These are phyloP conservation scores for Epinephelus cyanopodus DNA, from an alignment of 2,113 vertebrate species.

Conservation along the genomic window DNA sequence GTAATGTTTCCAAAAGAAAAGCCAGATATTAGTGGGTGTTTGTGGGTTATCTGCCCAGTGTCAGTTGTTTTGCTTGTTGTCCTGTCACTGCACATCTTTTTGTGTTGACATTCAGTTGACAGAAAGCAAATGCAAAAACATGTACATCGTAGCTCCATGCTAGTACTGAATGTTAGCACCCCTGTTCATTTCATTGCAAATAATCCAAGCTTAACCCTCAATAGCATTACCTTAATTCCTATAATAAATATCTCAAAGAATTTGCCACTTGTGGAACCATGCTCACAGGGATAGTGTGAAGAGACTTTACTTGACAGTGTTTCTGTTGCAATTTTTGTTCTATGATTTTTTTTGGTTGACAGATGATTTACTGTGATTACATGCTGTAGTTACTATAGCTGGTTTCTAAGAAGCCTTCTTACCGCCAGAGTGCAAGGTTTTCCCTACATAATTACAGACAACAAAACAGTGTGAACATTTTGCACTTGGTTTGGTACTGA, in stretches of 20 bases:
- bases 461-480: constrained; percentile 22
- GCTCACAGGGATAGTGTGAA: background rate
- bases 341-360: background rate
- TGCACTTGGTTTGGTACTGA: constrained; percentile 3
- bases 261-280: background rate
- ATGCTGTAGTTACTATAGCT: constrained; percentile 15
- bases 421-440: constrained; percentile 7
- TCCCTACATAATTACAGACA: constrained; percentile 32
- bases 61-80: background rate
- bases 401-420: constrained; percentile 37
- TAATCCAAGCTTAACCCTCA: background rate
- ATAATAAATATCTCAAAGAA: background rate
- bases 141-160: background rate
- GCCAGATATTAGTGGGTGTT: too few species aligned
- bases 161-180: background rate
- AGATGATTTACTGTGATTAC: constrained; percentile 46
- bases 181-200: background rate
- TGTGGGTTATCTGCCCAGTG: too few species aligned
- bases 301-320: background rate
- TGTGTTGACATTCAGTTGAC: background rate
- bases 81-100: background rate
- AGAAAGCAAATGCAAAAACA: background rate
- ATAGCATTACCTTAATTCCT: background rate
- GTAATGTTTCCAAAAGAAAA: too few species aligned
- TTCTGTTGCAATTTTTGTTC: background rate